phyloP scores from a whole-genome alignment of 2,888 invertebrate species.

The Cheilosia urbana region DNA sequence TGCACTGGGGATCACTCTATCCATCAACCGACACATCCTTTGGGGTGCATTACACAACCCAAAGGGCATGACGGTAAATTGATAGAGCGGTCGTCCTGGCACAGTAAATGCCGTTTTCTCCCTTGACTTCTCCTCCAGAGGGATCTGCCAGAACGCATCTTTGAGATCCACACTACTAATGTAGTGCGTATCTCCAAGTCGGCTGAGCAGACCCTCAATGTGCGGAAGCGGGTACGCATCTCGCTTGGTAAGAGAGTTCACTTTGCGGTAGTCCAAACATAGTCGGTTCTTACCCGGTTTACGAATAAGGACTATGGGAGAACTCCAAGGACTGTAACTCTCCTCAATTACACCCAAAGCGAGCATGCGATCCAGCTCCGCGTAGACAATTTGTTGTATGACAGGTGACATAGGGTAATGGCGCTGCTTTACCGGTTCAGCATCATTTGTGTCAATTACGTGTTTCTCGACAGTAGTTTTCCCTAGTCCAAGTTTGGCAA shows the following conservation, averaged over 20 bases:
- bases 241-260: neutral
- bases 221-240: neutral
- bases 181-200: constrained; percentile 13
- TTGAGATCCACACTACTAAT: constrained; percentile 18
- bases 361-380: too few species aligned
- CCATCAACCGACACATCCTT: constrained; percentile 5
- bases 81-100: neutral
- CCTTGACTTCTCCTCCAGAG: neutral
- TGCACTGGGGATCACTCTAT: neutral
- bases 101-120: too few species aligned
- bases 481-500: too few species aligned
- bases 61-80: constrained; percentile 22
- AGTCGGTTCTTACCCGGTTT: neutral
- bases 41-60: constrained; percentile 6
- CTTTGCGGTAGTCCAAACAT: neutral
- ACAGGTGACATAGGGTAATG: constrained; percentile 17
- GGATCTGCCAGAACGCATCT: neutral
- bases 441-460: constrained; percentile 11
- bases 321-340: too few species aligned
- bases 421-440: constrained; percentile 17
- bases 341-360: neutral
- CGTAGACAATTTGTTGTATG: neutral
- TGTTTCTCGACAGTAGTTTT: neutral
- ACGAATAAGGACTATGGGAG: neutral
- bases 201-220: constrained; percentile 13